Conservation (phyloP, 2,113 vertebrate genomes). For the Mustela nigripes region DNA sequence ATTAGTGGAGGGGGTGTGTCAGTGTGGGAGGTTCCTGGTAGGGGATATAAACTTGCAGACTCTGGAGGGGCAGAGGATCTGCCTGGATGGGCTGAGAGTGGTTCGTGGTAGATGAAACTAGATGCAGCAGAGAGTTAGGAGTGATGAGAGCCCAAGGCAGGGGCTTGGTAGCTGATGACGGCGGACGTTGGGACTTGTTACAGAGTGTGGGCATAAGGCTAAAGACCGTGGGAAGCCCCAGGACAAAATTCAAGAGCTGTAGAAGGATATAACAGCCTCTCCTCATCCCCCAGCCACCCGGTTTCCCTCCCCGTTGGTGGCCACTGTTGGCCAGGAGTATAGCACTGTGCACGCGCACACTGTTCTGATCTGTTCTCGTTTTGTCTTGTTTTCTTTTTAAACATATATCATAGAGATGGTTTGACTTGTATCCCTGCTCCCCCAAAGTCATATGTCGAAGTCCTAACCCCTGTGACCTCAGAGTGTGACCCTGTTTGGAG, state of each 20-base stretch:
- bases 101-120: neutral
- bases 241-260: neutral
- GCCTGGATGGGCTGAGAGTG: neutral
- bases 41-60: neutral
- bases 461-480: neutral
- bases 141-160: neutral
- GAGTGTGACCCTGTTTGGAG: neutral
- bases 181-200: neutral
- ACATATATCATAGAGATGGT: neutral
- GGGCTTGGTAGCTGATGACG: neutral
- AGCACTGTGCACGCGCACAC: too few species aligned
- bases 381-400: conserved; percentile 22
- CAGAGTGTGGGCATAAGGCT: neutral
- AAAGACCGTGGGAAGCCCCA: neutral
- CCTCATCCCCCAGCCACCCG: neutral
- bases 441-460: neutral
- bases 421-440: neutral
- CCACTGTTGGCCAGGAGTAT: neutral
- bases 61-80: neutral
- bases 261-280: too few species aligned
- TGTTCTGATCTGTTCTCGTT: neutral
- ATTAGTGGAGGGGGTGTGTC: neutral
- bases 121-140: neutral
- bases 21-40: neutral
- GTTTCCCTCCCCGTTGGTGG: neutral